Evolutionary conservation across 2,888 invertebrate genomes (phyloP), one percentile per base, ranked within the genome.

Genomic region (Parnassius apollo): DNA sequence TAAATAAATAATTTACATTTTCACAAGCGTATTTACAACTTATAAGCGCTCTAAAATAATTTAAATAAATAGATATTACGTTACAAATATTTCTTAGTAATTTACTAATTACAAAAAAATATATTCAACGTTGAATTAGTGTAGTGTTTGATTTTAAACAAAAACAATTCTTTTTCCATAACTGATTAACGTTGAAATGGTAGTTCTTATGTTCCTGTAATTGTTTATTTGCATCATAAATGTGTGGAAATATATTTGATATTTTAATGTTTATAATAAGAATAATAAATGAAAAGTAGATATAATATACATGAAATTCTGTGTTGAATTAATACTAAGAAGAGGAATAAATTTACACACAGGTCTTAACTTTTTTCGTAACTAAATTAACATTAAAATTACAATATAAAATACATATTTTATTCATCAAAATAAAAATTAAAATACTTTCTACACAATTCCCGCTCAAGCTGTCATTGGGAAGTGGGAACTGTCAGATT

Each of bases 1-100:
- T 88, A 89, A 90, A 88, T 90, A 85, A 90, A 87, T 90, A 91
- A 91, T 88, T 88, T 88, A 90, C 84, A 86, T 78, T 77, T 70
- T 75, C 68, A 71, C 62, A 60, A 89, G 88, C 87, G 69, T 90
- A 91, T 91, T 82, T 91, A 91, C 91, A 91, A 76, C 85, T 87
- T 88, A 83, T 66, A 66, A 75, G 80, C 78, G 68, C 69, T 73
- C 71, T 75, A 77, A 49, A 78, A 75, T 79, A 80, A 80, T 78
- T 75, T 72, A 71, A 72, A 75, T 76, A 73, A 76, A 72, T 74
- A 71, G 22, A 55, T 58, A 48, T 62, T 59, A 59, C 46, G 57
- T 66, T 49, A 61, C 45, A 54, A 62, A 13, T 49, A 35, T 13
- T 11, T 18, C 9, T 49, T 13, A 49, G 13, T 13, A 13, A 49